Conservation (phyloP, 2,888 invertebrate species). For the Scaptodrosophila latifasciaeformis region DNA sequence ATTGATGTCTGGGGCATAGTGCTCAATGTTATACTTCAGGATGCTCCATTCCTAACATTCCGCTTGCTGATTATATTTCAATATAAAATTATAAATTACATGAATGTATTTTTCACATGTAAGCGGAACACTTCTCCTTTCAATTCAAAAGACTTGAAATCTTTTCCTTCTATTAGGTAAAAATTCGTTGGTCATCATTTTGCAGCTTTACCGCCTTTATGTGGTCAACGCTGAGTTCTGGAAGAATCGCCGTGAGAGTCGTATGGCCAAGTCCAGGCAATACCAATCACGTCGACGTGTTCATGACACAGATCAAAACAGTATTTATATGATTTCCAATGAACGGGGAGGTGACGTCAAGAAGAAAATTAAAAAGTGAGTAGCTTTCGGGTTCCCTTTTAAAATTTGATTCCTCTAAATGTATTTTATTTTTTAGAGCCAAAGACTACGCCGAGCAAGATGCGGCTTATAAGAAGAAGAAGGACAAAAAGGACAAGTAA, state of each 20-base stretch:
- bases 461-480: slow-evolving; percentile 61
- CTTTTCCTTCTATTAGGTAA: slow-evolving; percentile 74
- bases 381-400: not conserved
- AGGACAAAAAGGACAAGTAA: slow-evolving; percentile 67
- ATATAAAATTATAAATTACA: slow-evolving; percentile 92
- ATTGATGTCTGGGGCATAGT: slow-evolving; percentile 93
- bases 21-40: slow-evolving; percentile 89
- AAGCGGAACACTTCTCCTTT: slow-evolving; percentile 78
- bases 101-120: slow-evolving; percentile 97
- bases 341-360: slow-evolving; percentile 69
- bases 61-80: slow-evolving; percentile 89
- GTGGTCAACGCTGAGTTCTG: slow-evolving; percentile 84
- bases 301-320: slow-evolving; percentile 73
- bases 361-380: slow-evolving; percentile 69
- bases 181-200: slow-evolving; percentile 88
- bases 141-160: slow-evolving; percentile 56
- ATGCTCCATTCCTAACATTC: slow-evolving; percentile 91
- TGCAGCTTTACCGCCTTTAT: slow-evolving; percentile 89
- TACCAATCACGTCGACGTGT: slow-evolving; percentile 63
- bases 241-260: slow-evolving; percentile 73
- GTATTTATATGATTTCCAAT: slow-evolving; percentile 77
- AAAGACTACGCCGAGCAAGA: slow-evolving; percentile 70
- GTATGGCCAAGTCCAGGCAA: slow-evolving; percentile 56
- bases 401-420: not conserved
- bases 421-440: slow-evolving; percentile 52